Evolutionary conservation across 2,888 invertebrate genomes (phyloP), one percentile per base, ranked within the genome.

Genomic region (Hedychridium roseum): DNA sequence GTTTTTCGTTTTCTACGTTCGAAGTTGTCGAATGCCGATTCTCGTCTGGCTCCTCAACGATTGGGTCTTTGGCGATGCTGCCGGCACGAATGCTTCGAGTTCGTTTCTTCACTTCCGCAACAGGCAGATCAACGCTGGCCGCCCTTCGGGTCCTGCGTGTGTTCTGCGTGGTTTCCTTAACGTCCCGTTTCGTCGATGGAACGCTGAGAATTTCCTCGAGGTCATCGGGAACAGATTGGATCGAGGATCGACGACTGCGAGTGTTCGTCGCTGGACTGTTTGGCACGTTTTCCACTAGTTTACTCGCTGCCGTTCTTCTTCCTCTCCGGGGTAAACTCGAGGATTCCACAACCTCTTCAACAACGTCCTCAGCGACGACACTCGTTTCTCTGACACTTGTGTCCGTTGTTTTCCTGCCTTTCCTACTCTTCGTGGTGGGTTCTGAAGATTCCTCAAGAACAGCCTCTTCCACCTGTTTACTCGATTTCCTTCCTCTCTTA

Each of bases 171-270:
- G 44, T 7, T 30, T 57, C 46, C 12, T 32, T 55, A 11, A 7
- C 31, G n/a, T n/a, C n/a, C n/a, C n/a, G n/a, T n/a, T n/a, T n/a
- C n/a, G n/a, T 52, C 3, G 38, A 18, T 1, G 49, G 28, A 39
- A 49, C 14, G 4, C 36, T 62, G 1, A 66, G 9, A 20, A 60
- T 50, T 2, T 60, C 68, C 14, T 71, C 74, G 2, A 66, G 34
- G 30, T 76, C 76, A 23, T 73, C 75, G 0, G 74, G 73, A 21
- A 74, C 64, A 0, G 72, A 68, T 1, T 65, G 64, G 23, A 74
- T 62, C 9, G 74, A 73, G 0, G 59, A 50, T 9, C 67, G 60
- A 28, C 73, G 66, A 43, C 49, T 60, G 0, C 74, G 65, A 2
- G 60, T 64, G 3, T 61, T 68, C 0, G 49, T 42, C 2, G 62